These are phyloP conservation scores for Trachemys scripta DNA, from an alignment of 2,113 vertebrate species.

Conservation along the genomic window DNA sequence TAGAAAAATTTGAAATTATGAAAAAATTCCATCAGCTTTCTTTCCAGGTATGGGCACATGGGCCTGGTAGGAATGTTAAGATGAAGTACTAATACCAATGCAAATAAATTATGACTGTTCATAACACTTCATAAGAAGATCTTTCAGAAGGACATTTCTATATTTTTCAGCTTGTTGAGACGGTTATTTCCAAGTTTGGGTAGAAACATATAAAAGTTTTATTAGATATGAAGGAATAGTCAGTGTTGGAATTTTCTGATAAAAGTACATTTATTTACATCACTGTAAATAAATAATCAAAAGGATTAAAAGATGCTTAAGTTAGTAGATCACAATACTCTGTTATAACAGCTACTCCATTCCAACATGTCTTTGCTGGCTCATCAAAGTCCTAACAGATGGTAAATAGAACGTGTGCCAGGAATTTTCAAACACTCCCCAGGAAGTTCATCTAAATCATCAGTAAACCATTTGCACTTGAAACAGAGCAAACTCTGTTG, in stretches of 20 bases:
- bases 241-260: slow-evolving; percentile 1
- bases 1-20: background rate
- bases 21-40: background rate
- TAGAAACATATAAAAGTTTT: background rate
- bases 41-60: background rate
- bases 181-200: background rate
- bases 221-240: background rate
- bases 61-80: background rate
- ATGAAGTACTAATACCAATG: background rate
- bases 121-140: background rate
- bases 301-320: background rate
- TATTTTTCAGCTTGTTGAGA: background rate
- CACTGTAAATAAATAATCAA: background rate
- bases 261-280: background rate
- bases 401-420: slow-evolving; percentile 46
- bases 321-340: background rate
- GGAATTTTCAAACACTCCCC: slow-evolving; percentile 70
- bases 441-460: slow-evolving; percentile 69
- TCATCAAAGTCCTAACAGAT: slow-evolving; percentile 72
- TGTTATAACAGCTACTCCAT: slow-evolving; percentile 22
- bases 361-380: slow-evolving; percentile 19
- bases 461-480: slow-evolving; percentile 70
- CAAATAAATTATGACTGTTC: background rate
- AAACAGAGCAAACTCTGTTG: slow-evolving; percentile 51
- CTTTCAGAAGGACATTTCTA: background rate